Percentiles rank a stretch among this genome's conserved stretches.
Conservation (phyloP, 64 coral and sea anemone species). For the Pocillopora damicornis region DNA sequence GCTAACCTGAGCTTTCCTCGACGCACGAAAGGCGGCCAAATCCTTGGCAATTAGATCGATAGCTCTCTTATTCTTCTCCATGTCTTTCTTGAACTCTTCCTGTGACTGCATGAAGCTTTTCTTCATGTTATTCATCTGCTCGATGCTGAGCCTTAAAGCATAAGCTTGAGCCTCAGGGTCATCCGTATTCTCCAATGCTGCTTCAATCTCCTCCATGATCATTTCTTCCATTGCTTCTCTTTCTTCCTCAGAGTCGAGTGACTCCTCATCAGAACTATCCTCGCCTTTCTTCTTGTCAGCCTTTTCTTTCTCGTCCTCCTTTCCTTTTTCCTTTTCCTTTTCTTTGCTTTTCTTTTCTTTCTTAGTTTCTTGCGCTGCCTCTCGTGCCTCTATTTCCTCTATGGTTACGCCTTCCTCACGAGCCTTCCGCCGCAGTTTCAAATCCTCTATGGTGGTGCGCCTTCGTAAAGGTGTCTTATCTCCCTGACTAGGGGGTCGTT, state of each 20-base stretch:
- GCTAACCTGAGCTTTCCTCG: slow-evolving; percentile 82
- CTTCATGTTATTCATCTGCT: slow-evolving; percentile 88
- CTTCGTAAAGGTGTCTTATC: slow-evolving; percentile 58
- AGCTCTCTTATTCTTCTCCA: slow-evolving; percentile 77
- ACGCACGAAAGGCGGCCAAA: slow-evolving; percentile 66
- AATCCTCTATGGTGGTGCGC: slow-evolving; percentile 63
- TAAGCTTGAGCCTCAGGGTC: slow-evolving; percentile 84
- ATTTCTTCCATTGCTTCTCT: slow-evolving; percentile 88
- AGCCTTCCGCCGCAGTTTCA: slow-evolving; percentile 74
- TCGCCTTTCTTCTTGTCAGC: slow-evolving; percentile 61
- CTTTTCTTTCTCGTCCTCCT: slow-evolving; percentile 61
- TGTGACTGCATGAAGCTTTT: slow-evolving; percentile 60
- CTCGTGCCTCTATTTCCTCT: slow-evolving; percentile 78
- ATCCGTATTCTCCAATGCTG: slow-evolving; percentile 76
- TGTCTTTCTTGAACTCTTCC: slow-evolving; percentile 86
- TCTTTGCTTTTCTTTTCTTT: slow-evolving; percentile 44
- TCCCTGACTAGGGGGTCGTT: slow-evolving; percentile 56
- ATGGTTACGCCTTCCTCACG: slow-evolving; percentile 77
- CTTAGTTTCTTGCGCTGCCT: slow-evolving; percentile 43
- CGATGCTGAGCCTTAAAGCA: slow-evolving; percentile 73
- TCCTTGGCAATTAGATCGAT: slow-evolving; percentile 77
- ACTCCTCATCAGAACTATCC: slow-evolving; percentile 66
- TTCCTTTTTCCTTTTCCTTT: slow-evolving; percentile 37
- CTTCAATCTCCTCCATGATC: slow-evolving; percentile 88
- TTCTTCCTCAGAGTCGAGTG: slow-evolving; percentile 73